Evolutionary conservation across 2,888 invertebrate species (phyloP).

Genomic region (Drosophila ustulata): DNA sequence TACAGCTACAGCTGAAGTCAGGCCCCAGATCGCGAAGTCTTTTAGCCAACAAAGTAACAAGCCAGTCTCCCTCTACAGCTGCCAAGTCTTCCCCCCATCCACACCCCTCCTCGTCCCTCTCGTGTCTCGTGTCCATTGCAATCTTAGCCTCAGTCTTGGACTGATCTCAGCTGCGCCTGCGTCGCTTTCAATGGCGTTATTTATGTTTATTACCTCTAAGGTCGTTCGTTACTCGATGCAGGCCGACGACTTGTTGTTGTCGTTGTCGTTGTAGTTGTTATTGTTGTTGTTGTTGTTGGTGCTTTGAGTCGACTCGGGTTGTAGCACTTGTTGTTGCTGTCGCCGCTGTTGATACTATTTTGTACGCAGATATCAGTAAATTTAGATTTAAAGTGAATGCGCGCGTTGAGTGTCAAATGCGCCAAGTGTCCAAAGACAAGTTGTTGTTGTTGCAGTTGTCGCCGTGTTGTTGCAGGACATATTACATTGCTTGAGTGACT

Average conservation of each 20-base stretch:
- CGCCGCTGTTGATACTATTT: conserved; percentile 80
- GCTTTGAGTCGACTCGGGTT: conserved; percentile 60
- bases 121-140: conserved; percentile 40
- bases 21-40: conserved; percentile 39
- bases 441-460: conserved; percentile 44
- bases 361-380: conserved; percentile 82
- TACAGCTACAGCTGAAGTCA: conserved; percentile 15
- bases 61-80: conserved; percentile 28
- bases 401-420: conserved; percentile 82
- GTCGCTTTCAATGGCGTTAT: conserved; percentile 81
- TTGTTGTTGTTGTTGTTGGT: conserved; percentile 65
- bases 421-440: conserved; percentile 79
- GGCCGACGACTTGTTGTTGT: conserved; percentile 40
- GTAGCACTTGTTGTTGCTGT: conserved; percentile 64
- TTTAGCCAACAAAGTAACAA: conserved; percentile 63
- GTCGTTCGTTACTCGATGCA: conserved; percentile 78
- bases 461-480: conserved; percentile 67
- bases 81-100: not conserved
- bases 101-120: not conserved
- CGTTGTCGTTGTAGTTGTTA: conserved; percentile 41
- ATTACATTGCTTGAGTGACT: conserved; percentile 66
- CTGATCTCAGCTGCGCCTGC: conserved; percentile 72
- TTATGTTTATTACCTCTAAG: conserved; percentile 82
- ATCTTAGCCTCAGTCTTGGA: conserved; percentile 63
- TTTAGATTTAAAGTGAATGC: conserved; percentile 82